Percentiles rank a stretch among this genome's conserved stretches.
Evolutionary conservation across 2,888 invertebrate genomes (phyloP).

Genomic region (Temnothorax ravouxi): DNA sequence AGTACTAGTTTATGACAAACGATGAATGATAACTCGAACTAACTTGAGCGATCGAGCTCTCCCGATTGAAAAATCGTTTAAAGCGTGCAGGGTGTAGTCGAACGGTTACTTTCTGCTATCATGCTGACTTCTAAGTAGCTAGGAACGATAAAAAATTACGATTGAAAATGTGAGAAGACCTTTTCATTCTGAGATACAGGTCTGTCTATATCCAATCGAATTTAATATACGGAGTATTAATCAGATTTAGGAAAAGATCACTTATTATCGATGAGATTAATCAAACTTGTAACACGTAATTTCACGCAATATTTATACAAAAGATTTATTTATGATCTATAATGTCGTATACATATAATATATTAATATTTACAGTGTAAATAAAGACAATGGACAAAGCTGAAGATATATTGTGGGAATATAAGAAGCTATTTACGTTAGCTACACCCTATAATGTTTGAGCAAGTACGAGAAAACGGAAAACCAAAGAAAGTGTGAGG

Average conservation of each 20-base stretch:
- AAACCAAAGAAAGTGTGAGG: conserved; percentile 74
- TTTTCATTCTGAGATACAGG: neutral
- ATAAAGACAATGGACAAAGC: conserved; percentile 53
- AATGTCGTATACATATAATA: no score
- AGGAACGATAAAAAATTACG: neutral
- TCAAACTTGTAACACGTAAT: neutral
- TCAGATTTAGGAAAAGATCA: no score
- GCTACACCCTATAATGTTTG: conserved; percentile 16
- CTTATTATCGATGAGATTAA: neutral
- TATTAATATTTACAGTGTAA: neutral
- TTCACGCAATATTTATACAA: no score
- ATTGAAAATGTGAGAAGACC: neutral
- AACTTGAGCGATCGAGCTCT: conserved; percentile 34
- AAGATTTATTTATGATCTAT: no score
- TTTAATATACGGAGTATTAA: neutral
- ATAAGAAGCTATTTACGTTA: neutral
- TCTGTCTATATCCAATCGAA: neutral
- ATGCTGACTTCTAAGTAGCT: neutral
- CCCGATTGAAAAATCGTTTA: conserved; percentile 18
- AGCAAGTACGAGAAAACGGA: conserved; percentile 36
- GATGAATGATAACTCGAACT: conserved; percentile 24
- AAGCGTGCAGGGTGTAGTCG: conserved; percentile 28
- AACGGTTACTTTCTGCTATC: neutral
- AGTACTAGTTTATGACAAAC: conserved; percentile 79
- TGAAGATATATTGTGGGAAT: neutral